A percentile compares a stretch with the other conserved stretches of the same genome.
phyloP scores from a whole-genome alignment of 2,797 vertebrate genomes.

The Lutjanus argentimaculatus region DNA sequence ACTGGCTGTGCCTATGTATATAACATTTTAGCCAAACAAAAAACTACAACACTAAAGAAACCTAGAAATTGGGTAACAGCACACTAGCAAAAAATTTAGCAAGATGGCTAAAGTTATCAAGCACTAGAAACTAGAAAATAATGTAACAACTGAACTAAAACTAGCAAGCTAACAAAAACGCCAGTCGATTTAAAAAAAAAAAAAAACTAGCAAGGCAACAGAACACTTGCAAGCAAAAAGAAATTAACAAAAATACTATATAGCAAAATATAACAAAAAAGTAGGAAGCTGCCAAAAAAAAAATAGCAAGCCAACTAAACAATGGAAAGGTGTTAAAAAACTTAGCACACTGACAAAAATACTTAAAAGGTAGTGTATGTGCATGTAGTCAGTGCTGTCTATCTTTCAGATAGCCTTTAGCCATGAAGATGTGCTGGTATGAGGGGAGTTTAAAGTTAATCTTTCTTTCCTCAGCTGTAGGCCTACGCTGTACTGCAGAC shows the following conservation, averaged over 20 bases:
- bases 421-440: constrained; percentile 41
- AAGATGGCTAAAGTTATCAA: no score
- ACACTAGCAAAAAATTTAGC: no score
- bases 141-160: neutral
- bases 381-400: constrained; percentile 1
- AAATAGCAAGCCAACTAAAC: neutral
- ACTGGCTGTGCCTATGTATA: no score
- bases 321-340: no score
- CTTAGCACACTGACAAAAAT: no score
- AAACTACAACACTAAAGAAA: no score
- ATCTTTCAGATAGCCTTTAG: constrained; percentile 34
- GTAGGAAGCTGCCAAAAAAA: neutral
- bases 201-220: neutral
- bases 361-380: no score
- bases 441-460: constrained; percentile 47
- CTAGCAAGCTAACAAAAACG: neutral
- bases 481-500: constrained; percentile 24
- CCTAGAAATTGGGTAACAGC: no score
- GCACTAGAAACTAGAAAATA: no score
- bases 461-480: constrained; percentile 36
- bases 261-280: no score
- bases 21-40: no score
- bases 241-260: no score
- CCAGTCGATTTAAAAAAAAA: neutral
- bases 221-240: neutral